These are phyloP conservation scores for Ardeotis arabs DNA, from an alignment of 2,113 vertebrate genomes.

Conservation along the genomic window DNA sequence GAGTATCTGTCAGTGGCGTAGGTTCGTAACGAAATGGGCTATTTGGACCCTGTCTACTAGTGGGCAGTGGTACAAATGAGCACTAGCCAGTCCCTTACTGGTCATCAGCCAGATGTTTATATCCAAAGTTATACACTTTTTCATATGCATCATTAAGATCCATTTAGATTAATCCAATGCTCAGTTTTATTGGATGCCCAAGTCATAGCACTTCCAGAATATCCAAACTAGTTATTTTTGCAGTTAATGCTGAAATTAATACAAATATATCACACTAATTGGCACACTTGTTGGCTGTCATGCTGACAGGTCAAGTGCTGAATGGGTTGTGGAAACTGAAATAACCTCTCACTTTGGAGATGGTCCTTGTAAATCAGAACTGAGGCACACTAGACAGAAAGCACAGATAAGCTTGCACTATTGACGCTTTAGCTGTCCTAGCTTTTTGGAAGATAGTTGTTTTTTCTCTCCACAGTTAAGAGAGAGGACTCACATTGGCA, in stretches of 20 bases:
- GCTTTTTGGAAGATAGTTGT: background rate
- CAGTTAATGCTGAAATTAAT: slow-evolving; percentile 22
- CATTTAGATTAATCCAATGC: slow-evolving; percentile 26
- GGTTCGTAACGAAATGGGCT: slow-evolving; percentile 1
- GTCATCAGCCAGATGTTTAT: slow-evolving; percentile 61
- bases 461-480: background rate
- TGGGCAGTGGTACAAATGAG: slow-evolving; percentile 1
- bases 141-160: slow-evolving; percentile 51
- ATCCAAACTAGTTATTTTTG: background rate
- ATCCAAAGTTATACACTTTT: slow-evolving; percentile 40
- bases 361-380: background rate
- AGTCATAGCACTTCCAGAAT: slow-evolving; percentile 3
- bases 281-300: background rate
- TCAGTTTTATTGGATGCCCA: slow-evolving; percentile 6
- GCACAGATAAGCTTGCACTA: background rate
- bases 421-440: background rate
- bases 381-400: background rate
- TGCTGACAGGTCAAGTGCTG: background rate
- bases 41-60: background rate
- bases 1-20: background rate
- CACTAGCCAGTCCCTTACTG: background rate
- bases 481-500: background rate
- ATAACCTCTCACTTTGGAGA: background rate
- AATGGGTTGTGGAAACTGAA: background rate
- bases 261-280: slow-evolving; percentile 4